Evolutionary conservation across 2,113 vertebrate species (phyloP).

Genomic region (Tylochromis polylepis): DNA sequence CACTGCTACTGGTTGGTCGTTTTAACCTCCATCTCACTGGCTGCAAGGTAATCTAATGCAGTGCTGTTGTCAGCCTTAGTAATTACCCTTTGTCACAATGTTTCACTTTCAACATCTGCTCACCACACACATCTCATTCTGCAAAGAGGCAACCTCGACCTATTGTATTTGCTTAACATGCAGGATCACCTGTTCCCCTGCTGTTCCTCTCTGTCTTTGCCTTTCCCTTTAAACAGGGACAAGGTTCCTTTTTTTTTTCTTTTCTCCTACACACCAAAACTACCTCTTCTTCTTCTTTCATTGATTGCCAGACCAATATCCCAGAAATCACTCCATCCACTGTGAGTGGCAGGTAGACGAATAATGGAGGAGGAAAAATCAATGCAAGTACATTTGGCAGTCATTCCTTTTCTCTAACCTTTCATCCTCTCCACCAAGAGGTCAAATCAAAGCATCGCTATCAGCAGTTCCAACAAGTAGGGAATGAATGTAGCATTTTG

Average conservation of each 20-base stretch:
- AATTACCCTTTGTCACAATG: neutral
- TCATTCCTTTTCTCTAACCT: constrained; percentile 58
- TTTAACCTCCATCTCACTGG: neutral
- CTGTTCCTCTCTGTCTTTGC: neutral
- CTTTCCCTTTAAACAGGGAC: neutral
- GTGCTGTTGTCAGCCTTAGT: neutral
- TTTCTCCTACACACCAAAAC: neutral
- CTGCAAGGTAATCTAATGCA: neutral
- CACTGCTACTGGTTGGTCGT: neutral
- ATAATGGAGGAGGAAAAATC: constrained; percentile 57
- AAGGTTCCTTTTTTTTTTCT: neutral
- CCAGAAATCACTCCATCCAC: constrained; percentile 50
- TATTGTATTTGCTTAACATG: neutral
- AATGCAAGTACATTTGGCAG: constrained; percentile 58
- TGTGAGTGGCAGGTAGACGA: constrained; percentile 53
- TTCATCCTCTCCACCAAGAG: constrained; percentile 45
- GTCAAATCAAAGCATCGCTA: constrained; percentile 53
- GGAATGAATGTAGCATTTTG: constrained; percentile 11
- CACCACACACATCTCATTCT: neutral
- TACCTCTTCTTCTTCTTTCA: constrained; percentile 4
- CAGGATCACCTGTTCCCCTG: neutral
- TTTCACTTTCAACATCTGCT: constrained; percentile 6
- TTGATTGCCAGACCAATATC: constrained; percentile 38
- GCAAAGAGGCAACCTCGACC: constrained; percentile 14
- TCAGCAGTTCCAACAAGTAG: constrained; percentile 7